These are phyloP conservation scores for Pseudopodoces humilis DNA, from an alignment of 2,113 vertebrate genomes.

Conservation along the genomic window DNA sequence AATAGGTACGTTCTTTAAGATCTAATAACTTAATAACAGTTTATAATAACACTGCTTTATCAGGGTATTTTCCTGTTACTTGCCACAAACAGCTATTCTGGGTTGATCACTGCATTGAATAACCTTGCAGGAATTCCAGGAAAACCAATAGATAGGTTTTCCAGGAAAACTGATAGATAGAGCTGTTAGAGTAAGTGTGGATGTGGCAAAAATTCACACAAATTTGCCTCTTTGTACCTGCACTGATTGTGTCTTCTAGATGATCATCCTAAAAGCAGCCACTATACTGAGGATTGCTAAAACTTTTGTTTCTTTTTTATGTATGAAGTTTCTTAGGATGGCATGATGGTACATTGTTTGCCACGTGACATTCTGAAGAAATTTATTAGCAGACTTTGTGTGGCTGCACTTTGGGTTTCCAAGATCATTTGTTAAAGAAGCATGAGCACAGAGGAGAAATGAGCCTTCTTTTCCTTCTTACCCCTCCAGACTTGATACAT, in stretches of 20 bases:
- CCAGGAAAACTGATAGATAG: no score
- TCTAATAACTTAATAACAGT: not conserved
- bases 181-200: not conserved
- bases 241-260: not conserved
- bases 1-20: not conserved
- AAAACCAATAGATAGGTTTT: not conserved
- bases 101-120: not conserved
- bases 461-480: not conserved
- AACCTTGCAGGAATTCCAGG: not conserved
- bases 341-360: not conserved
- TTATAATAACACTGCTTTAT: not conserved
- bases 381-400: not conserved
- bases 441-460: not conserved
- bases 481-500: not conserved
- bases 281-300: not conserved
- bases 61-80: not conserved
- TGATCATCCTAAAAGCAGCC: not conserved
- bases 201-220: not conserved
- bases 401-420: not conserved
- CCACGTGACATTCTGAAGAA: not conserved
- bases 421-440: not conserved
- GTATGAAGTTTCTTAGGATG: not conserved
- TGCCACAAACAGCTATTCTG: not conserved
- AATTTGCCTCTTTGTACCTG: not conserved
- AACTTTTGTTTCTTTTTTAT: not conserved